These are phyloP conservation scores for Athene noctua DNA, from an alignment of 2,113 vertebrate species.

Conservation along the genomic window DNA sequence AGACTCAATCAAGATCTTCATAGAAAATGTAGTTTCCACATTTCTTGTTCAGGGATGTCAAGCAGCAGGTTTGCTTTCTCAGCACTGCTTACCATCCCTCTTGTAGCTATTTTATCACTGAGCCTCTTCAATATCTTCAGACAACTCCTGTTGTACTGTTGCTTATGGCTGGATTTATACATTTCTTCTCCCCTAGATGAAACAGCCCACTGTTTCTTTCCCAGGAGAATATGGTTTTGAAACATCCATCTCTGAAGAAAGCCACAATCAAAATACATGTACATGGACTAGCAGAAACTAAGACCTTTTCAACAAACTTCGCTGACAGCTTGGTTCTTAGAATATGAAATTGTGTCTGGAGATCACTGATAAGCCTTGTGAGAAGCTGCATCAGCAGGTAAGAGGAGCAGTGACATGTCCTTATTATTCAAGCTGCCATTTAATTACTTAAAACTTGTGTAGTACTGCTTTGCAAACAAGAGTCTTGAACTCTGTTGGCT, in stretches of 20 bases:
- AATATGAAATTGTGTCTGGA: neutral
- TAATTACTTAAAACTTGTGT: neutral
- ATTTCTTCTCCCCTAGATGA: neutral
- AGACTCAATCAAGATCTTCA: neutral
- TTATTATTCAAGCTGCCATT: neutral
- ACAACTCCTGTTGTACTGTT: neutral
- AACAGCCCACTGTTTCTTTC: neutral
- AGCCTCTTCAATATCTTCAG: neutral
- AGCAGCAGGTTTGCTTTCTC: neutral
- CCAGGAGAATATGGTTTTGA: neutral
- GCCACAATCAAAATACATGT: neutral
- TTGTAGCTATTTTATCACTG: neutral
- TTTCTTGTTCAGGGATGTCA: neutral
- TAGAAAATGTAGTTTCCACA: neutral
- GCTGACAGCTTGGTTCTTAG: neutral
- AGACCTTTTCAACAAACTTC: neutral
- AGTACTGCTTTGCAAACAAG: neutral
- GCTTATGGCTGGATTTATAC: neutral
- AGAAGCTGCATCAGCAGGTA: neutral
- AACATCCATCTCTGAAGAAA: neutral
- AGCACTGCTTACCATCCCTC: neutral
- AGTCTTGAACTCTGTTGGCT: neutral
- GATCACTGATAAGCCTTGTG: neutral
- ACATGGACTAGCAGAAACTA: neutral
- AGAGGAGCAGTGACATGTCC: neutral